These are phyloP conservation scores for Sylvilagus bachmani DNA, from an alignment of 2,113 vertebrate species.

Conservation along the genomic window DNA sequence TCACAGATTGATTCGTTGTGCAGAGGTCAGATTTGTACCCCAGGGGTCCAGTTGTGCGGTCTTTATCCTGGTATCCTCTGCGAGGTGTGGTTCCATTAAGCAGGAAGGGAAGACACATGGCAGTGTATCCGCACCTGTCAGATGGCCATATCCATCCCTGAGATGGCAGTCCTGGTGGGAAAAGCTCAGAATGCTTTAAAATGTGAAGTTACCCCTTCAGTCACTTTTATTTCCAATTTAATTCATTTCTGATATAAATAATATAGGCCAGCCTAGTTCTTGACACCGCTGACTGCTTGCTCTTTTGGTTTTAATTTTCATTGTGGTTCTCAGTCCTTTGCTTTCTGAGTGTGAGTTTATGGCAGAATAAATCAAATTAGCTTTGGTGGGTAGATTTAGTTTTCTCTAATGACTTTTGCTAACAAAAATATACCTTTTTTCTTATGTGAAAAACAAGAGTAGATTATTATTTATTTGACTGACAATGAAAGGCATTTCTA, in stretches of 20 bases:
- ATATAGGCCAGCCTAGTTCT: not conserved
- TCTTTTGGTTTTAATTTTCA: conserved; percentile 36
- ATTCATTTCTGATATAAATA: not conserved
- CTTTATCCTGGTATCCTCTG: not conserved
- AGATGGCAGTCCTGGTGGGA: conserved; percentile 5
- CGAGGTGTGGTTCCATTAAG: not conserved
- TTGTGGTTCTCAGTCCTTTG: conserved; percentile 16
- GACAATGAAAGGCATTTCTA: conserved; percentile 65
- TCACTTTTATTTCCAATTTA: conserved; percentile 57
- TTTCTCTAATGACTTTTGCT: conserved; percentile 66
- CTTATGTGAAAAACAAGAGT: conserved; percentile 50
- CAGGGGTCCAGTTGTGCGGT: not conserved
- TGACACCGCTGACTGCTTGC: not conserved
- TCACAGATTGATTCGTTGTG: not conserved
- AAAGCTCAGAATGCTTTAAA: not conserved
- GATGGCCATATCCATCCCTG: not conserved
- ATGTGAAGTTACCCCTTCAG: conserved; percentile 21
- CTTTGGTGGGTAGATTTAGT: conserved; percentile 34
- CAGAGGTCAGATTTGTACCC: not conserved
- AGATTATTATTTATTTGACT: conserved; percentile 67
- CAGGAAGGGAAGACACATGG: not conserved
- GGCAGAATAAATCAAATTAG: conserved; percentile 67
- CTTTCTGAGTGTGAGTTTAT: conserved; percentile 41
- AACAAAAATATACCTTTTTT: conserved; percentile 29
- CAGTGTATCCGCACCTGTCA: not conserved